These are phyloP conservation scores for Netelia virgata DNA, from an alignment of 2,888 invertebrate genomes.

Conservation along the genomic window DNA sequence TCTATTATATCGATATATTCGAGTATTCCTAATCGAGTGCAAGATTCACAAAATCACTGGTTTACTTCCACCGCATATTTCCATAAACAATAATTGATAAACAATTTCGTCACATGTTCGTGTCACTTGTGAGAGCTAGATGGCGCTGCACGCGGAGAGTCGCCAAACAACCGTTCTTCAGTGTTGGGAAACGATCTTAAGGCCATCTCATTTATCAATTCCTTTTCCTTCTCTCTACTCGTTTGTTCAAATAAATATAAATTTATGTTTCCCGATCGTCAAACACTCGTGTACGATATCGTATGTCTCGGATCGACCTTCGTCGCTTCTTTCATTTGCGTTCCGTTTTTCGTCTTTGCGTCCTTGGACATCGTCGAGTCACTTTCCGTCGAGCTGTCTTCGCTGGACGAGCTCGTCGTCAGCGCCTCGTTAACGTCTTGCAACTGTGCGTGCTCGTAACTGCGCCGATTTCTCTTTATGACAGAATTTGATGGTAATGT, in stretches of 20 bases:
- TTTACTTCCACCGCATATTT: slow-evolving; percentile 12
- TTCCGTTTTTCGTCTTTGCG: neutral
- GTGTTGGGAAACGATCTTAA: neutral
- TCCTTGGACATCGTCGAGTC: slow-evolving; percentile 56
- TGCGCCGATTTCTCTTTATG: slow-evolving; percentile 74
- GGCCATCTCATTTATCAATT: slow-evolving; percentile 21
- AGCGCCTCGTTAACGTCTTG: slow-evolving; percentile 77
- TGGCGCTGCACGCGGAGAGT: slow-evolving; percentile 1
- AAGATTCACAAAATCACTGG: slow-evolving; percentile 53
- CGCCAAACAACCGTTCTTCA: neutral
- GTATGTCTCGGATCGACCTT: slow-evolving; percentile 68
- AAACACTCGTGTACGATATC: slow-evolving; percentile 78
- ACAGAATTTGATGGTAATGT: slow-evolving; percentile 64
- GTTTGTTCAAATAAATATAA: slow-evolving; percentile 21
- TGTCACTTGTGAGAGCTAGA: neutral
- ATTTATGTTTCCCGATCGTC: slow-evolving; percentile 45
- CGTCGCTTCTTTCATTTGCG: neutral
- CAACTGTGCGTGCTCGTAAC: slow-evolving; percentile 78
- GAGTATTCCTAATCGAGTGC: neutral
- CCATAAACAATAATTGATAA: slow-evolving; percentile 1
- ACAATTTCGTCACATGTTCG: neutral
- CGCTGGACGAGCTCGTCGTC: slow-evolving; percentile 71
- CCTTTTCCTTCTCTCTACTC: neutral
- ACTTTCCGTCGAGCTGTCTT: slow-evolving; percentile 72
- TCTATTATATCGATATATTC: neutral